Evolutionary conservation across 2,888 invertebrate genomes (phyloP).

Genomic region (Orthosia cruda): DNA sequence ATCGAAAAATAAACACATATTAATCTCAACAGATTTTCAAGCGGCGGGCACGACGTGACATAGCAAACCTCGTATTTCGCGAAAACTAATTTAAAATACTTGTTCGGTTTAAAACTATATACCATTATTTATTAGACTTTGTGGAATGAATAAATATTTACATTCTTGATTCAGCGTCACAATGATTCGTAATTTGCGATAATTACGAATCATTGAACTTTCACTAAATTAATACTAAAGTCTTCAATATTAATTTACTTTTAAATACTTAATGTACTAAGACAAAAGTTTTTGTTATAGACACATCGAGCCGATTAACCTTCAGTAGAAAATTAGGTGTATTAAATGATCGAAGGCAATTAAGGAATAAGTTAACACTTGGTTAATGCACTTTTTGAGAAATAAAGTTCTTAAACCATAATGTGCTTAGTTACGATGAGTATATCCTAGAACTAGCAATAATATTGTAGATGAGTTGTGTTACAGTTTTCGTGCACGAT

Average conservation of each 20-base stretch:
- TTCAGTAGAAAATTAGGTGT: not conserved
- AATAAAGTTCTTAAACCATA: too few species aligned
- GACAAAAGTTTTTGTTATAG: not conserved
- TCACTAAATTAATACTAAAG: not conserved
- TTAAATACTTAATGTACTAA: not conserved
- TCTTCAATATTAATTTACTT: not conserved
- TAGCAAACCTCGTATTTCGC: not conserved
- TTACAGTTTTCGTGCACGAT: too few species aligned
- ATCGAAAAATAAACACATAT: not conserved
- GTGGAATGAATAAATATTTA: too few species aligned
- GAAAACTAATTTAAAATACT: too few species aligned
- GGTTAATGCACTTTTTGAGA: too few species aligned
- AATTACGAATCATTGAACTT: too few species aligned
- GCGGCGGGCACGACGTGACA: not conserved
- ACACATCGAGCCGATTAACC: not conserved
- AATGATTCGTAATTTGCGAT: too few species aligned
- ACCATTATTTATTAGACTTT: too few species aligned
- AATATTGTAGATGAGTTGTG: too few species aligned
- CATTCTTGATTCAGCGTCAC: too few species aligned
- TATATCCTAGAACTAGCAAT: too few species aligned
- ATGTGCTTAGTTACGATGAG: not conserved
- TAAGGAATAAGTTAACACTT: not conserved
- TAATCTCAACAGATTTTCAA: not conserved
- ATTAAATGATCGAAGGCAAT: not conserved
- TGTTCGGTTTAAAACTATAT: too few species aligned